Evolutionary conservation across 92 coral and sea anemone genomes (phyloP).

Genomic region (Virgularia gustaviana): DNA sequence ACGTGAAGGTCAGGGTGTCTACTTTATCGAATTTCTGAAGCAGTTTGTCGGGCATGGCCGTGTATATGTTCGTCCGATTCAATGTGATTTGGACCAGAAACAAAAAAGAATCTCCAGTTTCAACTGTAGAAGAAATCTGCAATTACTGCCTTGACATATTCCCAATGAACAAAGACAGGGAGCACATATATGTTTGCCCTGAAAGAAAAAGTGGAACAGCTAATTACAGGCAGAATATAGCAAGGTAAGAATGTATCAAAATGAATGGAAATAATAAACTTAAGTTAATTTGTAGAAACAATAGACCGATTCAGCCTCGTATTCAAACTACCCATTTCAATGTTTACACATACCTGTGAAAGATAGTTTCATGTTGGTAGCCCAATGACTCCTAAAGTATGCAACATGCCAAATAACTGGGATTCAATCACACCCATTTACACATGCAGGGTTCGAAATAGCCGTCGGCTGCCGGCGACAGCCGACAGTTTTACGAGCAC

Average conservation of each 20-base stretch:
- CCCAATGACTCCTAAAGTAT: no score
- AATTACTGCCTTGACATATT: slow-evolving; percentile 19
- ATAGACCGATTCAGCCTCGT: no score
- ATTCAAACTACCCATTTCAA: no score
- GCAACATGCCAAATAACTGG: no score
- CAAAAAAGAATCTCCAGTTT: neutral
- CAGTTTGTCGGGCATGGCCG: slow-evolving; percentile 36
- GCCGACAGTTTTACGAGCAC: no score
- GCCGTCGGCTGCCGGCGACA: no score
- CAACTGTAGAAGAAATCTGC: slow-evolving; percentile 24
- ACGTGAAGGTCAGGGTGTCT: neutral
- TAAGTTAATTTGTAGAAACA: no score
- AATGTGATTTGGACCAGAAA: slow-evolving; percentile 44
- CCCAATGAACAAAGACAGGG: slow-evolving; percentile 22
- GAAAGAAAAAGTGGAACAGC: neutral
- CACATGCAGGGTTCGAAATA: no score
- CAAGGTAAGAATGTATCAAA: neutral
- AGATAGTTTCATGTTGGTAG: no score
- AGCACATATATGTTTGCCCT: slow-evolving; percentile 13
- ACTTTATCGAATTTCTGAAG: slow-evolving; percentile 10
- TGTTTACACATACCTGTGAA: no score
- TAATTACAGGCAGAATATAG: neutral
- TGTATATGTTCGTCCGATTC: slow-evolving; percentile 59
- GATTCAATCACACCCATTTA: no score
- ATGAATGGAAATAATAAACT: no score